Evolutionary conservation across 2,797 vertebrate genomes (phyloP).

Genomic region (Jordanella pulchra): DNA sequence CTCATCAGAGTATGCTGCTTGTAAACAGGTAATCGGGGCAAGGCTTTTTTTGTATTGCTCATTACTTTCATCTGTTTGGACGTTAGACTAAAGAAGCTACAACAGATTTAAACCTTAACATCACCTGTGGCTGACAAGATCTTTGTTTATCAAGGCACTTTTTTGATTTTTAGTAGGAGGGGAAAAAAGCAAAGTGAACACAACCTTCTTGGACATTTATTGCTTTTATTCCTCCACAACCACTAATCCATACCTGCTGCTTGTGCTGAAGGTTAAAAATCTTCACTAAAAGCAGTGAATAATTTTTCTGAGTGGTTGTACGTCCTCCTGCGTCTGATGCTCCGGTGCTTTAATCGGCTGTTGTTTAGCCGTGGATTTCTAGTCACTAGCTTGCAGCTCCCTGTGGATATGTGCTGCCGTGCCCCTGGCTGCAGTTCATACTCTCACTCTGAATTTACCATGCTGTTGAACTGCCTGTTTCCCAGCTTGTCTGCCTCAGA

Average conservation of each 20-base stretch:
- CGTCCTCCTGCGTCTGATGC: slow-evolving; percentile 41
- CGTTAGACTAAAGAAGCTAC: slow-evolving; percentile 5
- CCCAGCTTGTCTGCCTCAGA: slow-evolving; percentile 74
- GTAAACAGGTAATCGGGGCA: too few relatives aligned
- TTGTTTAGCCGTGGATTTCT: slow-evolving; percentile 65
- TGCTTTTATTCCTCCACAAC: neutral
- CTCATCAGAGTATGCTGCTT: neutral
- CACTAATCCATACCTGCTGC: slow-evolving; percentile 18
- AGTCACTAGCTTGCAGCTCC: slow-evolving; percentile 70
- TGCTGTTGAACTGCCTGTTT: slow-evolving; percentile 74
- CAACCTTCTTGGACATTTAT: neutral
- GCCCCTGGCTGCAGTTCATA: slow-evolving; percentile 79
- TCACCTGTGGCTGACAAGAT: slow-evolving; percentile 13
- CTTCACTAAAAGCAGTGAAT: slow-evolving; percentile 20
- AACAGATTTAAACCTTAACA: neutral
- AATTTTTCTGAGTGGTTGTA: slow-evolving; percentile 14
- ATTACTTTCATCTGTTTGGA: neutral
- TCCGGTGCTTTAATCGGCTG: slow-evolving; percentile 56
- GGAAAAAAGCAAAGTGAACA: neutral
- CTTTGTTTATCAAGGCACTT: slow-evolving; percentile 3
- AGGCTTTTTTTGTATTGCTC: too few relatives aligned
- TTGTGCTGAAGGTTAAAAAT: neutral
- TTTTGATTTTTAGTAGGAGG: neutral
- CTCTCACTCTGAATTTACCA: slow-evolving; percentile 69
- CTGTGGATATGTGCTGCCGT: slow-evolving; percentile 67